These are phyloP conservation scores for Leptatherina wallacei DNA, from an alignment of 2,797 vertebrate species.

Conservation along the genomic window DNA sequence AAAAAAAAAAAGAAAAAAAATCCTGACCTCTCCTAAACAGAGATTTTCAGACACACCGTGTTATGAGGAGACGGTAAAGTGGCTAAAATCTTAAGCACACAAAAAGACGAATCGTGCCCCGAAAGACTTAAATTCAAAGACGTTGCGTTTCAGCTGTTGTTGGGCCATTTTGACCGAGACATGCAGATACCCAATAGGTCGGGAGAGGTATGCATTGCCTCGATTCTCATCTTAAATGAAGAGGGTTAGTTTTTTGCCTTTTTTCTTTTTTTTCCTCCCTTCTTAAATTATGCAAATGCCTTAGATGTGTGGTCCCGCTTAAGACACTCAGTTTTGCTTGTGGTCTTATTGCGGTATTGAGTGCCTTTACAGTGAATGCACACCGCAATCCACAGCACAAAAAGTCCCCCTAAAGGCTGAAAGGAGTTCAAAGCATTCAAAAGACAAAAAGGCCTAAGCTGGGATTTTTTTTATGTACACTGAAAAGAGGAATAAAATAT, in stretches of 20 bases:
- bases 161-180: conserved; percentile 69
- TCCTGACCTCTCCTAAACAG: conserved; percentile 76
- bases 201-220: conserved; percentile 82
- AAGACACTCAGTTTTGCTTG: conserved; percentile 99
- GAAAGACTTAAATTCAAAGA: conserved; percentile 56
- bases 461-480: conserved; percentile 99
- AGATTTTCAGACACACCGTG: conserved; percentile 63
- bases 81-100: conserved; percentile 43
- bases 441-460: conserved; percentile 99
- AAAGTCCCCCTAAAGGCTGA: conserved; percentile 97
- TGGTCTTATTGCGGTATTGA: conserved; percentile 97
- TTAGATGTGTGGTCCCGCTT: conserved; percentile 99
- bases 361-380: conserved; percentile 99
- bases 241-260: conserved; percentile 78
- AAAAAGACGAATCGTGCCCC: conserved; percentile 43
- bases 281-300: conserved; percentile 99
- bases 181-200: conserved; percentile 70
- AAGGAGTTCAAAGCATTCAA: conserved; percentile 99
- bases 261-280: conserved; percentile 58
- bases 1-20: conserved; percentile 64
- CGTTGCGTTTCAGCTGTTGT: conserved; percentile 60
- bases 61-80: conserved; percentile 62
- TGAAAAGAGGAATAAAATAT: conserved; percentile 99
- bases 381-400: conserved; percentile 95
- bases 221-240: conserved; percentile 86